Conservation (phyloP, 2,797 vertebrate genomes). For the Sebastes baramenuke region DNA sequence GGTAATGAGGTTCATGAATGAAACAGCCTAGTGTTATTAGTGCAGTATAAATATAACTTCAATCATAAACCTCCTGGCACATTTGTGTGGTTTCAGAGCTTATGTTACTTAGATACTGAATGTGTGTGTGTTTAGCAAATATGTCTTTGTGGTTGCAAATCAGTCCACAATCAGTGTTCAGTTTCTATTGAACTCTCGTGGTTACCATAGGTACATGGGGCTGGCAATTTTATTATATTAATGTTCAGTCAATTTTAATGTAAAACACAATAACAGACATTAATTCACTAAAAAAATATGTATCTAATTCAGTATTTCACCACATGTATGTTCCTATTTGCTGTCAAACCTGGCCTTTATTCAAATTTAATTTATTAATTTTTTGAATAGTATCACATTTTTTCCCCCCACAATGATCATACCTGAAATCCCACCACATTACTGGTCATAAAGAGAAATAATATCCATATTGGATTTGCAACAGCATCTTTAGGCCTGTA, state of each 20-base stretch:
- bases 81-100: slow-evolving; percentile 1
- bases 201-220: not conserved
- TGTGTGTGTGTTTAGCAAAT: not conserved
- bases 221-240: not conserved
- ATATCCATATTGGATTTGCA: slow-evolving; percentile 2
- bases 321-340: not conserved
- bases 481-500: not conserved
- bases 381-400: not conserved
- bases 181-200: not conserved
- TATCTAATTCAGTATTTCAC: not conserved
- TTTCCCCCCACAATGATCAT: not conserved
- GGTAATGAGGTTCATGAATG: slow-evolving; percentile 9
- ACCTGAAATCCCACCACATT: not conserved
- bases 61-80: not conserved
- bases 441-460: not conserved
- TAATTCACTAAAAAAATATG: not conserved
- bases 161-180: not conserved
- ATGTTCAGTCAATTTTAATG: not conserved
- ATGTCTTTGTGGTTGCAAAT: not conserved
- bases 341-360: not conserved
- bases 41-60: slow-evolving; percentile 1
- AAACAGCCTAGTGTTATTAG: not conserved
- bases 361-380: not conserved
- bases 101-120: slow-evolving; percentile 16
- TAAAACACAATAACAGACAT: not conserved